These are phyloP conservation scores for Hermatobates lingyangjiaoensis DNA, from an alignment of 1,140 invertebrate genomes.

Conservation along the genomic window DNA sequence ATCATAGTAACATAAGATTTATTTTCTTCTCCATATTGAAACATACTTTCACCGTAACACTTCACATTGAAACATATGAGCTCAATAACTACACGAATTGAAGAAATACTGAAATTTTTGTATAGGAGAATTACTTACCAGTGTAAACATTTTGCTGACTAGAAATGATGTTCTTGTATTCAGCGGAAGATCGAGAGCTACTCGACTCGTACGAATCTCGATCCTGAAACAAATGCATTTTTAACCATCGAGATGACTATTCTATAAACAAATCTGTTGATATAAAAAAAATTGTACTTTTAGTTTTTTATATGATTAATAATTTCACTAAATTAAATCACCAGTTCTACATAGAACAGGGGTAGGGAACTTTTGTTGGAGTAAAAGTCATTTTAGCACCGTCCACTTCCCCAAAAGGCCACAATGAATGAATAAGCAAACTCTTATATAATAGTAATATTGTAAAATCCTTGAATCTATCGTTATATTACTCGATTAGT, in stretches of 20 bases:
- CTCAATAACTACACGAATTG: neutral
- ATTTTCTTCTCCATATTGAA: neutral
- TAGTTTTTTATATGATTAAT: too few relatives aligned
- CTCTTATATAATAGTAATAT: too few relatives aligned
- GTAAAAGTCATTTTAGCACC: too few relatives aligned
- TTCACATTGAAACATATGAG: neutral
- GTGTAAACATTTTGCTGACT: conserved; percentile 1
- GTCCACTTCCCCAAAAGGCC: too few relatives aligned
- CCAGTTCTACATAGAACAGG: too few relatives aligned
- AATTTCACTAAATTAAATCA: too few relatives aligned
- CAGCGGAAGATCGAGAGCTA: neutral
- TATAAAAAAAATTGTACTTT: too few relatives aligned
- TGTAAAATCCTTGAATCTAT: too few relatives aligned
- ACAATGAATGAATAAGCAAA: too few relatives aligned
- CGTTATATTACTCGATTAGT: too few relatives aligned
- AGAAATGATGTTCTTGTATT: neutral
- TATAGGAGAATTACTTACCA: neutral
- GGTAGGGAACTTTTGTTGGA: too few relatives aligned
- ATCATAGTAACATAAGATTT: neutral
- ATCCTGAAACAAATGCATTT: neutral
- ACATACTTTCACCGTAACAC: neutral
- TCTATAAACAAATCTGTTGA: too few relatives aligned
- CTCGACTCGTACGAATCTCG: neutral
- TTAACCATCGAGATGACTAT: neutral
- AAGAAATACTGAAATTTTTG: neutral